Percentiles rank a stretch among this genome's conserved stretches.
Conservation (phyloP, 2,888 invertebrate species). For the Drosophila kokeensis region DNA sequence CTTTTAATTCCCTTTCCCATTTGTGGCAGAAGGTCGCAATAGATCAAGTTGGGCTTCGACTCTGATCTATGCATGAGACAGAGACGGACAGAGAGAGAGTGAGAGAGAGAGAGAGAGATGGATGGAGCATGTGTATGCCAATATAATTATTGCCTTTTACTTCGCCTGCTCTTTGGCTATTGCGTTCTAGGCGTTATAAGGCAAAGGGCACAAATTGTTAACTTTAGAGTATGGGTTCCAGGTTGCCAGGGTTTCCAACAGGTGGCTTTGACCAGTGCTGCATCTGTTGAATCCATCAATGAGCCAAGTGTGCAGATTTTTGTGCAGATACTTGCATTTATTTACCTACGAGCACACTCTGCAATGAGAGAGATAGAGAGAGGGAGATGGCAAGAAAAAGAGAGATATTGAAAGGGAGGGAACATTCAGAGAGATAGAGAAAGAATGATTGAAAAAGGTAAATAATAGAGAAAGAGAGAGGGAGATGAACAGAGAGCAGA, state of each 20-base stretch:
- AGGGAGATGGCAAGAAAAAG: background rate
- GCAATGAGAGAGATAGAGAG: background rate
- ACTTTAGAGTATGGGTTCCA: background rate
- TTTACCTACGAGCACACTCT: background rate
- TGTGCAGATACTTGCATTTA: background rate
- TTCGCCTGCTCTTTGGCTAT: background rate
- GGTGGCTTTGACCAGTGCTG: background rate
- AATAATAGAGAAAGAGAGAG: background rate
- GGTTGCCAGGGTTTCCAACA: background rate
- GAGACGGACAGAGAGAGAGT: background rate
- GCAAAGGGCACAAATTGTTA: background rate
- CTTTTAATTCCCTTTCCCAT: slow-evolving; percentile 1
- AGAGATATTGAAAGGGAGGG: background rate
- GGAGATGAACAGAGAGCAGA: background rate
- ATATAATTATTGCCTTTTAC: background rate
- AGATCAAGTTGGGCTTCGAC: slow-evolving; percentile 21
- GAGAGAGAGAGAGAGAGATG: background rate
- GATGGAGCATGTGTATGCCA: background rate
- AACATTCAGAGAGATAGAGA: background rate
- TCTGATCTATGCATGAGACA: background rate
- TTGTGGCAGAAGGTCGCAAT: slow-evolving; percentile 10
- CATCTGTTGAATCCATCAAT: background rate
- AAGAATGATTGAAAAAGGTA: background rate
- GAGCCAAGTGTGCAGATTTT: no score
- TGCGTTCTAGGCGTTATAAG: background rate